Conservation (phyloP, 2,888 invertebrate species). For the Hirtodrosophila cameraria region DNA sequence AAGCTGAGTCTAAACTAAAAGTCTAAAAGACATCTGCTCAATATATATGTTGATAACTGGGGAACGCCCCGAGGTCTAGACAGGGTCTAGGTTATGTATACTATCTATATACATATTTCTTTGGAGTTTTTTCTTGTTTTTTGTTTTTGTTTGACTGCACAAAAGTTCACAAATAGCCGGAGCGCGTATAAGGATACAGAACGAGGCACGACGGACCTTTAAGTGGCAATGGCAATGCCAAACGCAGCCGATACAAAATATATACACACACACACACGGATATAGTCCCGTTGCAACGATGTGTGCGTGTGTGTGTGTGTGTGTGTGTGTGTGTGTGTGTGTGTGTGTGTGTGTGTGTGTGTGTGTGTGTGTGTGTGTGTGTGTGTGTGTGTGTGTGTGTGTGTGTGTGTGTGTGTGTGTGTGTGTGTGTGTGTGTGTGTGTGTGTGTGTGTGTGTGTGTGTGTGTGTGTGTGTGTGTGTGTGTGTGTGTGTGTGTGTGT, state of each 20-base stretch:
- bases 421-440: background rate
- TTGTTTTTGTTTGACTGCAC: background rate
- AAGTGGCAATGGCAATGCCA: conserved; percentile 59
- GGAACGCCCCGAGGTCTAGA: conserved; percentile 1
- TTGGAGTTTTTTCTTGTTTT: background rate
- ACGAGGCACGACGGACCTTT: conserved; percentile 52
- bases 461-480: background rate
- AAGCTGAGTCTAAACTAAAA: conserved; percentile 18
- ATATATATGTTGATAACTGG: conserved; percentile 3
- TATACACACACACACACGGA: conserved; percentile 20
- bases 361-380: background rate
- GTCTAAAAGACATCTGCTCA: conserved; percentile 15
- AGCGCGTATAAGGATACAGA: conserved; percentile 13
- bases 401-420: too few relatives aligned
- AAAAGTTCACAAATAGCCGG: background rate
- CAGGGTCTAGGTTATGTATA: conserved; percentile 38
- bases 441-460: background rate
- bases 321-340: background rate
- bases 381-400: background rate
- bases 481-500: background rate
- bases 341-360: background rate
- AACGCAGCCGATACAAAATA: conserved; percentile 50
- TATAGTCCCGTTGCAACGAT: background rate
- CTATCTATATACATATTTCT: too few relatives aligned
- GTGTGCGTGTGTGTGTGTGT: background rate